Evolutionary conservation across 2,888 invertebrate species (phyloP), one percentile per base, ranked within the genome.

Genomic region (Homarus gammarus): DNA sequence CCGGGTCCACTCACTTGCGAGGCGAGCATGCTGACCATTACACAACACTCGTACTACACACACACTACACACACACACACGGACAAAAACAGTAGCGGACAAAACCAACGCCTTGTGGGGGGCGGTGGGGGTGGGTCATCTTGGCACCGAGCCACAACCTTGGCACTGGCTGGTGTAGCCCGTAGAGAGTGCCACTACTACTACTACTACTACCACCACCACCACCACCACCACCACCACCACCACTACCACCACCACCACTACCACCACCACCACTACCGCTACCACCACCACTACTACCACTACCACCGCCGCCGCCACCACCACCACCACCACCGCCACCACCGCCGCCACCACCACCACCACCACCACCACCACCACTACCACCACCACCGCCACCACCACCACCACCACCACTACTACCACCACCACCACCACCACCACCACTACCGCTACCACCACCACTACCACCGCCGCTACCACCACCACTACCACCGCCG

Each of bases 61-160:
- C 56, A 56, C 56, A 56, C 56, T n/a, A 64, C n/a, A 27, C 64
- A n/a, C n/a, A 56, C 6, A 56, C 12, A 27, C 64, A 64, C 6
- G 27, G 18, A 64, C 6, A 8, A 56, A 64, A 64, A 64, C 64
- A 64, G 27, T 3, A 18, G 18, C 18, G 56, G 64, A 22, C 27
- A 27, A 64, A 64, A 64, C 64, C 27, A 64, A 27, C n/a, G 64
- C 64, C 64, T 64, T 64, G 64, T 27, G 64, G 64, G 64, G 27
- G 64, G 27, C n/a, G 27, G 3, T 18, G 64, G 22, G n/a, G 44
- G 44, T 10, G 44, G 44, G 18, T 22, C 18, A 18, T 0, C n/a
- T 27, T 27, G 27, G n/a, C 64, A 64, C 6, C 5, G 64, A 27
- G 64, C 64, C 27, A 64, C 56, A 2, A 8, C 56, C 56, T 18